A percentile compares a stretch with the other conserved stretches of the same genome.
Evolutionary conservation across 1,140 invertebrate species (phyloP).

Genomic region (Dendrolimus kikuchii): DNA sequence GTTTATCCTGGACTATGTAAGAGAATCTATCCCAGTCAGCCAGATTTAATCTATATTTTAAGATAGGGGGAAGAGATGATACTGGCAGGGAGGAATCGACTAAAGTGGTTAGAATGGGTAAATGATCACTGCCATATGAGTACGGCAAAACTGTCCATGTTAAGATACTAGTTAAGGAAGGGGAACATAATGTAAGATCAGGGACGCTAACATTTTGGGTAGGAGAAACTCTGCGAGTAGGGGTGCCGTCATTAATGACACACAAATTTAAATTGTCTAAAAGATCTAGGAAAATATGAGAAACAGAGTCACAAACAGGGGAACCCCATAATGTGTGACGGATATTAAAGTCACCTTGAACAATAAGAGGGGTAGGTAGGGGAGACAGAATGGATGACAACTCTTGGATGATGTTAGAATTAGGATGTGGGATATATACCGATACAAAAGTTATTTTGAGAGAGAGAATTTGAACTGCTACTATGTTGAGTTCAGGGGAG

Average conservation of each 20-base stretch:
- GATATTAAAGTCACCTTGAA: slow-evolving; percentile 7
- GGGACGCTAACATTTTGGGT: not conserved
- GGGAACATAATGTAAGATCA: slow-evolving; percentile 1
- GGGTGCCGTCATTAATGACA: slow-evolving; percentile 6
- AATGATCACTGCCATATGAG: slow-evolving; percentile 5
- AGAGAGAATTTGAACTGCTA: not conserved
- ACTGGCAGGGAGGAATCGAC: not conserved
- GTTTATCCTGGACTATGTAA: too few species aligned
- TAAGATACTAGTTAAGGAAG: not conserved
- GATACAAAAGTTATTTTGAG: slow-evolving; percentile 1
- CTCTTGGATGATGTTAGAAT: not conserved
- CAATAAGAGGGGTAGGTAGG: slow-evolving; percentile 5
- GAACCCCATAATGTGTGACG: slow-evolving; percentile 8
- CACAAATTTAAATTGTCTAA: slow-evolving; percentile 9
- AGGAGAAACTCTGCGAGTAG: slow-evolving; percentile 2
- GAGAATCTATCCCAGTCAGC: too few species aligned
- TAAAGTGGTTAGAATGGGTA: not conserved
- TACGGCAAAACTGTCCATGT: not conserved
- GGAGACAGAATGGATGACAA: not conserved
- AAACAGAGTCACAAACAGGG: slow-evolving; percentile 3
- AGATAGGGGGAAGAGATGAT: not conserved
- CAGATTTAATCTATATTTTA: too few species aligned
- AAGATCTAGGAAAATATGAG: slow-evolving; percentile 7
- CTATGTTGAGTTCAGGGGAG: not conserved
- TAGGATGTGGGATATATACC: slow-evolving; percentile 1